phyloP scores from a whole-genome alignment of 53 echinoderm and acorn worm genomes.

The Arbacia lixula region DNA sequence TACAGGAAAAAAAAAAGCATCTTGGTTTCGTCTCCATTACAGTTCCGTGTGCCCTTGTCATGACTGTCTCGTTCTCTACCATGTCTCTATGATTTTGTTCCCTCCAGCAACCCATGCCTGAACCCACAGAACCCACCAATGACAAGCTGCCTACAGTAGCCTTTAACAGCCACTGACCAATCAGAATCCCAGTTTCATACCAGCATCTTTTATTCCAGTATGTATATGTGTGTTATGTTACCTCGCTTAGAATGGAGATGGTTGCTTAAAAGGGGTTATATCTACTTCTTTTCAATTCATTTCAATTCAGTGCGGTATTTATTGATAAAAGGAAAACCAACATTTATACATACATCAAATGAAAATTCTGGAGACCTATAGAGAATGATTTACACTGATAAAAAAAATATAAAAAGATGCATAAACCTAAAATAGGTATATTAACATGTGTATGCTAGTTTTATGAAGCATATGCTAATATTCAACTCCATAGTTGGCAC shows the following conservation, averaged over 20 bases:
- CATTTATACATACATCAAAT: no score
- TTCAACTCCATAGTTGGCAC: no score
- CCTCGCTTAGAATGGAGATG: not conserved
- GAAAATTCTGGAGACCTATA: no score
- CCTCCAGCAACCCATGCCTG: conserved; percentile 55
- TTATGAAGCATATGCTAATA: no score
- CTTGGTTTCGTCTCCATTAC: not conserved
- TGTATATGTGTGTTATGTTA: conserved; percentile 43
- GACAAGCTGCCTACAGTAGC: conserved; percentile 46
- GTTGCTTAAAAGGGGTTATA: not conserved
- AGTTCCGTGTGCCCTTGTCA: not conserved
- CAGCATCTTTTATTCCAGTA: conserved; percentile 52
- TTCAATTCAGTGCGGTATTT: no score
- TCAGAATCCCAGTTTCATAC: conserved; percentile 25
- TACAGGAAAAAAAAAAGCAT: no score
- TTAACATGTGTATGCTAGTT: no score
- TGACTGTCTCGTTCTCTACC: not conserved
- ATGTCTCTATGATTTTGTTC: conserved; percentile 4
- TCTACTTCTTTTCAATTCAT: no score
- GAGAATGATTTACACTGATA: no score
- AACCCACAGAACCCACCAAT: conserved; percentile 38
- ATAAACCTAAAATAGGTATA: no score
- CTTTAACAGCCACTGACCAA: conserved; percentile 56
- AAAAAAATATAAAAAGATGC: no score
- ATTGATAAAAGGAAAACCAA: no score